phyloP scores from a whole-genome alignment of 2,888 invertebrate species.

The Lysandra bellargus region DNA sequence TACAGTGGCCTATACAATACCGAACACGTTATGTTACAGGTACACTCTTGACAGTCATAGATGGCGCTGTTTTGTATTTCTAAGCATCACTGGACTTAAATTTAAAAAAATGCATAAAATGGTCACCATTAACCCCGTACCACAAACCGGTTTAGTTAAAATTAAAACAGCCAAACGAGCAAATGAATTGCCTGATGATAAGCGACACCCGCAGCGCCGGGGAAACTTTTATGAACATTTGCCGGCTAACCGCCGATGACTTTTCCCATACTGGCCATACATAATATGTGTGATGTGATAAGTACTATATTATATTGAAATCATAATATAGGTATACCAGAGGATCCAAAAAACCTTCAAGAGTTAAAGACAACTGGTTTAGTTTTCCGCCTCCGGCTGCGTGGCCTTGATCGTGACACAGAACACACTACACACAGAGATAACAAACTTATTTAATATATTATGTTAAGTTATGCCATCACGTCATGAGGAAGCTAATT shows the following conservation, averaged over 20 bases:
- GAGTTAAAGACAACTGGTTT: neutral
- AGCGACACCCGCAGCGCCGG: no score
- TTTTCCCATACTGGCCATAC: neutral
- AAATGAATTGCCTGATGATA: no score
- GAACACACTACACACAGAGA: neutral
- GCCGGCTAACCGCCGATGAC: neutral
- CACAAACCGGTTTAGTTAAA: no score
- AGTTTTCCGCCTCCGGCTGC: neutral
- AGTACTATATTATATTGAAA: neutral
- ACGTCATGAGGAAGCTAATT: neutral
- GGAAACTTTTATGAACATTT: no score
- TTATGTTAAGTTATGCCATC: constrained; percentile 6
- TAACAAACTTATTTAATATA: neutral
- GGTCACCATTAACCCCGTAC: no score
- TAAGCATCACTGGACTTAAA: no score
- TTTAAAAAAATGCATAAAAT: no score
- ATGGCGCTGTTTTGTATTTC: neutral
- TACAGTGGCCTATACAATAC: neutral
- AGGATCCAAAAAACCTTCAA: neutral
- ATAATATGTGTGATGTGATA: no score
- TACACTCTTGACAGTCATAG: neutral
- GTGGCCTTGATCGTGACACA: neutral
- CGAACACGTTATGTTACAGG: neutral
- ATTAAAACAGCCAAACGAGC: no score
- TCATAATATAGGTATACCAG: neutral